A percentile compares a stretch with the other conserved stretches of the same genome.
Conservation (phyloP, 2,113 vertebrate genomes). For the Coregonus clupeaformis region DNA sequence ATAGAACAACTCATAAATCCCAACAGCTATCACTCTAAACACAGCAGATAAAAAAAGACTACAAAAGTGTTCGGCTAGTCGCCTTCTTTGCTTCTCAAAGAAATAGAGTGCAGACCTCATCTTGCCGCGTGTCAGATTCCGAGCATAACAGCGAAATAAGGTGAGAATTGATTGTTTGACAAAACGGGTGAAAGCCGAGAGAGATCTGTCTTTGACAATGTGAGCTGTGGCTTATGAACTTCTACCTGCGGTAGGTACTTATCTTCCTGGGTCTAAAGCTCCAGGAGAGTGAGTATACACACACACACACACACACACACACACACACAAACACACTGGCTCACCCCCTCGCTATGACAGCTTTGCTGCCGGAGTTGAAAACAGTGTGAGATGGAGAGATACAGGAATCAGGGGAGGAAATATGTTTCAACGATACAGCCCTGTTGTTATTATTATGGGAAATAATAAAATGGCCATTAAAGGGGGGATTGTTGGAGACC, state of each 20-base stretch:
- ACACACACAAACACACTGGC: too few relatives aligned
- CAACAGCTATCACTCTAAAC: slow-evolving; percentile 7
- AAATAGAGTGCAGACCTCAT: background rate
- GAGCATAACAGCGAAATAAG: background rate
- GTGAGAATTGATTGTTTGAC: slow-evolving; percentile 20
- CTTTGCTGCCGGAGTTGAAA: too few relatives aligned
- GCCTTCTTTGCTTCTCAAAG: background rate
- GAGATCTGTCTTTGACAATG: background rate
- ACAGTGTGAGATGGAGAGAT: too few relatives aligned
- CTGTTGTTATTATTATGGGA: too few relatives aligned
- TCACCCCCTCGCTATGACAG: too few relatives aligned
- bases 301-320: too few relatives aligned
- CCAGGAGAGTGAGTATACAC: too few relatives aligned
- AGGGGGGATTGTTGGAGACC: background rate
- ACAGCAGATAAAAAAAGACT: background rate
- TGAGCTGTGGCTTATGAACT: slow-evolving; percentile 19
- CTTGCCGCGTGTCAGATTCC: background rate
- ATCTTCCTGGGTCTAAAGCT: background rate
- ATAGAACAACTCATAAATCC: slow-evolving; percentile 1
- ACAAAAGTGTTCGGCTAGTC: background rate
- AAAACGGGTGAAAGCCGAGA: background rate
- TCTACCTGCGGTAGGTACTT: background rate
- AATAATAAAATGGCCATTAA: too few relatives aligned
- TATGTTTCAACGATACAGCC: too few relatives aligned
- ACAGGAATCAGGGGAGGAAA: too few relatives aligned